These are phyloP conservation scores for Elmis aenea DNA, from an alignment of 2,888 invertebrate genomes.

Conservation along the genomic window DNA sequence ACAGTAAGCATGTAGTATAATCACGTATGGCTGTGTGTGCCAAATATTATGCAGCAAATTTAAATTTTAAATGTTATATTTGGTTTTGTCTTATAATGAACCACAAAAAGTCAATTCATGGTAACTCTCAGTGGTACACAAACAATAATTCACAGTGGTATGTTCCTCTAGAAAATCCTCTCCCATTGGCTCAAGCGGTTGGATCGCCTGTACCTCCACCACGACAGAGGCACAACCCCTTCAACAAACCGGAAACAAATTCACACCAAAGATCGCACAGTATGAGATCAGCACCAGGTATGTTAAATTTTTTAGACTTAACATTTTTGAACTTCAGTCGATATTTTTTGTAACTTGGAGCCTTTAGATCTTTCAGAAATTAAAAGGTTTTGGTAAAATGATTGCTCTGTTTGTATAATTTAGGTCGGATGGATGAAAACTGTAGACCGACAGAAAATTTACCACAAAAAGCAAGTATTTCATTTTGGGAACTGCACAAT, in stretches of 20 bases:
- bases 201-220: slow-evolving; percentile 71
- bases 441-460: slow-evolving; percentile 13
- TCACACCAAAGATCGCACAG: slow-evolving; percentile 52
- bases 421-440: slow-evolving; percentile 29
- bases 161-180: slow-evolving; percentile 40
- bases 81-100: neutral
- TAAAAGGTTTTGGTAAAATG: too few species aligned
- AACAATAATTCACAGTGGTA: slow-evolving; percentile 29
- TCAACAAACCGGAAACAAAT: slow-evolving; percentile 56
- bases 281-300: slow-evolving; percentile 50
- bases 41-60: too few species aligned
- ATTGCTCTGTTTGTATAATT: neutral
- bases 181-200: slow-evolving; percentile 41
- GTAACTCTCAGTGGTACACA: too few species aligned
- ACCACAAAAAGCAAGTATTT: slow-evolving; percentile 42
- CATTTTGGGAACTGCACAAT: slow-evolving; percentile 67
- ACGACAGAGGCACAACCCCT: slow-evolving; percentile 76
- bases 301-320: too few species aligned
- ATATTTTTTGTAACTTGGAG: too few species aligned
- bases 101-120: neutral
- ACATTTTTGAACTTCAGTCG: too few species aligned
- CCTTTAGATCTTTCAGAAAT: too few species aligned
- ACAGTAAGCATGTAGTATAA: too few species aligned
- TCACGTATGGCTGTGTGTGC: too few species aligned
- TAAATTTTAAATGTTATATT: too few species aligned